Conservation (phyloP, 2,113 vertebrate genomes). For the Oceanites oceanicus region DNA sequence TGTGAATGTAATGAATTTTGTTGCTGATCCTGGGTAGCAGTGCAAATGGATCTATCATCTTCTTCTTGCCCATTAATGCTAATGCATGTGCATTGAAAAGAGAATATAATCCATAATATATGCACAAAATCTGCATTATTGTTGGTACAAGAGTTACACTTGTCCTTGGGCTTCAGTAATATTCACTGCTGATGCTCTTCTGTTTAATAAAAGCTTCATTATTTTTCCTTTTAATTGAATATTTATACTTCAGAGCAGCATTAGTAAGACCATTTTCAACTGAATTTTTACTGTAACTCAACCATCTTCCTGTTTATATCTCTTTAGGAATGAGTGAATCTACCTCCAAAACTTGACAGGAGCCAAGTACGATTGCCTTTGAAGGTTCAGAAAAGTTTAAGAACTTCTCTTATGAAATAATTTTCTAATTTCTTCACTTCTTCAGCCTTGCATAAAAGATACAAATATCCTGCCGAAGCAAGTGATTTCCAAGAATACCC, state of each 20-base stretch:
- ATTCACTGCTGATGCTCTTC: background rate
- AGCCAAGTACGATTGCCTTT: background rate
- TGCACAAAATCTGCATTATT: slow-evolving; percentile 31
- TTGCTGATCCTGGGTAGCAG: background rate
- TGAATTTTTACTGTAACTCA: background rate
- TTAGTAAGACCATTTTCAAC: slow-evolving; percentile 3
- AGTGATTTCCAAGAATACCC: background rate
- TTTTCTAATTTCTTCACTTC: background rate
- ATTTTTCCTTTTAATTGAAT: slow-evolving; percentile 62
- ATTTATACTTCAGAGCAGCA: slow-evolving; percentile 40
- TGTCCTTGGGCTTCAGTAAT: slow-evolving; percentile 39
- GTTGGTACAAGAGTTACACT: background rate
- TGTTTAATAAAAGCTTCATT: slow-evolving; percentile 61
- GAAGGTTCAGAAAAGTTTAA: background rate
- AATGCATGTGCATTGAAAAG: slow-evolving; percentile 33
- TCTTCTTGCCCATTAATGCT: slow-evolving; percentile 36
- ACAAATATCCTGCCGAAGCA: background rate
- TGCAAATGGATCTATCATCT: slow-evolving; percentile 28
- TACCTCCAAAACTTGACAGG: background rate
- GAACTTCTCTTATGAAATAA: background rate
- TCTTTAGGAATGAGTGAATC: background rate
- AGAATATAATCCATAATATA: slow-evolving; percentile 11
- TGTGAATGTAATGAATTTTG: slow-evolving; percentile 2
- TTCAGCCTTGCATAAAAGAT: background rate
- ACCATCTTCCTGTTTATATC: background rate